Base-by-base conservation (phyloP, 2,797 vertebrate genomes). In the Monodelphis domestica region DNA sequence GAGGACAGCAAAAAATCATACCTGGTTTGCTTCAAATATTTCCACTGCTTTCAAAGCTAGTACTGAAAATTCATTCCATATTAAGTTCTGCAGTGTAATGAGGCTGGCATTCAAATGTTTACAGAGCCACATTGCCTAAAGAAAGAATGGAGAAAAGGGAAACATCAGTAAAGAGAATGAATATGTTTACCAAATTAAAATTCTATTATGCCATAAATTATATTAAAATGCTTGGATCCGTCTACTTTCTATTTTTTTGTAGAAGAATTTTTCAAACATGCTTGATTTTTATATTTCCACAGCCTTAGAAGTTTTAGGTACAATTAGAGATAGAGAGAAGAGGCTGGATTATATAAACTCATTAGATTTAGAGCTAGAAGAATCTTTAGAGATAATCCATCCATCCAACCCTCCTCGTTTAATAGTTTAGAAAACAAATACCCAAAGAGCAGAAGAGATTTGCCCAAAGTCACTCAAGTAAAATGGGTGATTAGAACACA, bases 111-210 rank as follows among this genome's bases (percentile, higher is more conserved):
- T 97, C 91, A 99, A 97, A 87, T 98, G 98, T 97, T 98, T 98
- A 97, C 98, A 98, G 54, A 99, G 98, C 98, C 98, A 98, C 98
- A 98, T 98, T 5, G 98, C 98, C 98, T 99, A 96, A 70, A 89
- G 95, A 92, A 50, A 94, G 84, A 55, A 59, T 33, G 33, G 53
- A 53, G 30, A 53, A 30, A n/a, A 24, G 28, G 70, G 12, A 3
- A 1, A 38, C 3, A 0, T 56, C 0, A 12, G 38, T 2, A 30
- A 54, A n/a, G 15, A 28, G 30, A 12, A 0, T 12, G 2, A 21
- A 38, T 38, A 17, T 1, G 29, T 28, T 1, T 12, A 45, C 70
- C 70, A 45, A 45, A 84, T 84, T 84, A 84, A 84, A 84, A 84
- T 84, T 84, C 21, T 9, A 84, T 50, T 7, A 50, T 50, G 9